A percentile compares a stretch with the other conserved stretches of the same genome.
Conservation (phyloP, 2,113 vertebrate genomes). For the Cettia cetti region DNA sequence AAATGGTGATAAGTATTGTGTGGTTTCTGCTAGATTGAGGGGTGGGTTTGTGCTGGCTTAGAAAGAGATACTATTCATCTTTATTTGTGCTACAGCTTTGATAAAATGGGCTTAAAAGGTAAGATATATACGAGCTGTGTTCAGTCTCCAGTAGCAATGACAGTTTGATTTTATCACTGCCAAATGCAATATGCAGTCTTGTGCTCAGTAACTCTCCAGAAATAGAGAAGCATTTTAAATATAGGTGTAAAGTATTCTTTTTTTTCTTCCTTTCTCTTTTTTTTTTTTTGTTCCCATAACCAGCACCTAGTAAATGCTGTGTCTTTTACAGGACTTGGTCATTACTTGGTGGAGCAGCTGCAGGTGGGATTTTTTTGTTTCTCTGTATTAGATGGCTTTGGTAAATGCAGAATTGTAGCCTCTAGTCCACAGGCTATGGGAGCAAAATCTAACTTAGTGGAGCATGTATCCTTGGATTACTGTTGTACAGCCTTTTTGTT, state of each 20-base stretch:
- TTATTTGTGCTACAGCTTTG: constrained; percentile 52
- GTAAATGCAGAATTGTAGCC: not conserved
- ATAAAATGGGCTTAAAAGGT: constrained; percentile 32
- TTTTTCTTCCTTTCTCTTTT: not conserved
- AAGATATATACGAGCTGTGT: not conserved
- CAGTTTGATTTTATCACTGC: constrained; percentile 26
- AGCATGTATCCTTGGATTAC: not conserved
- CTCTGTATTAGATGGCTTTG: not conserved
- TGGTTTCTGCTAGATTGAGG: constrained; percentile 14
- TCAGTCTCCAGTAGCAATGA: not conserved
- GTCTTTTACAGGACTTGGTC: not conserved
- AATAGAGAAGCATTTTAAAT: not conserved
- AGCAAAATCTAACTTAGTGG: not conserved
- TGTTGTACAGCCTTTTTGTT: not conserved
- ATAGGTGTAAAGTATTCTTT: not conserved
- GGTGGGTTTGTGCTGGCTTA: constrained; percentile 1
- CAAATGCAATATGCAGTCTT: not conserved
- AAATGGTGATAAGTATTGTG: constrained; percentile 31
- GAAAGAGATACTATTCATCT: constrained; percentile 59
- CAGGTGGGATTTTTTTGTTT: not conserved
- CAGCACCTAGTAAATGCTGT: not conserved
- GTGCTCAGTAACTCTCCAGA: not conserved
- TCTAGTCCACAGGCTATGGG: not conserved
- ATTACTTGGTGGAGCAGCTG: not conserved
- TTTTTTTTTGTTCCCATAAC: not conserved